These are phyloP conservation scores for Syngnathus acus DNA, from an alignment of 2,797 vertebrate genomes.

Conservation along the genomic window DNA sequence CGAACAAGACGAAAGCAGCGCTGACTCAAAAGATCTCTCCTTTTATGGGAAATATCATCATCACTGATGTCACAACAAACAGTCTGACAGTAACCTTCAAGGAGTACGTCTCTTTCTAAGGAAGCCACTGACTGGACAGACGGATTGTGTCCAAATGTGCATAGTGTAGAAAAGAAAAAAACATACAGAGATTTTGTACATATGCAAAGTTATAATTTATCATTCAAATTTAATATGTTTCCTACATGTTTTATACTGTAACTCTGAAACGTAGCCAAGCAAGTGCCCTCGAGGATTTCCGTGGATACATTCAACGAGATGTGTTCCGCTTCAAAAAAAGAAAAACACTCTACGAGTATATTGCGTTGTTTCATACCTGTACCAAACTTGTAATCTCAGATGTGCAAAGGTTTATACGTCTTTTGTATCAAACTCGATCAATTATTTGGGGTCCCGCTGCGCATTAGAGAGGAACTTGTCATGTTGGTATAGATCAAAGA, in stretches of 20 bases:
- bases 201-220: conserved; percentile 72
- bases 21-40: conserved; percentile 75
- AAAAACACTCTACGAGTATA: conserved; percentile 22
- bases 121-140: no score
- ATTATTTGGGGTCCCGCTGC: conserved; percentile 47
- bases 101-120: conserved; percentile 88
- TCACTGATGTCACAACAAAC: conserved; percentile 96
- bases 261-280: conserved; percentile 61
- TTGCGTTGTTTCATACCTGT: conserved; percentile 54
- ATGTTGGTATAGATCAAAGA: conserved; percentile 46
- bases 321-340: conserved; percentile 31
- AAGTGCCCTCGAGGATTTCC: conserved; percentile 66
- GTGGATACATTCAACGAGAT: conserved; percentile 58
- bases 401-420: conserved; percentile 63
- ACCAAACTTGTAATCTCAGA: conserved; percentile 61
- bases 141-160: conserved; percentile 51
- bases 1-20: conserved; percentile 62
- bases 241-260: conserved; percentile 67
- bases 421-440: conserved; percentile 57
- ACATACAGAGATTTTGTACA: conserved; percentile 56
- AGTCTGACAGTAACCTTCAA: conserved; percentile 98
- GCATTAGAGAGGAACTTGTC: conserved; percentile 30
- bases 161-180: conserved; percentile 53
- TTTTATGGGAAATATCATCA: conserved; percentile 97
- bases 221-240: conserved; percentile 68